Base-by-base conservation (phyloP, 2,888 invertebrate species). In the Baccha elongata region DNA sequence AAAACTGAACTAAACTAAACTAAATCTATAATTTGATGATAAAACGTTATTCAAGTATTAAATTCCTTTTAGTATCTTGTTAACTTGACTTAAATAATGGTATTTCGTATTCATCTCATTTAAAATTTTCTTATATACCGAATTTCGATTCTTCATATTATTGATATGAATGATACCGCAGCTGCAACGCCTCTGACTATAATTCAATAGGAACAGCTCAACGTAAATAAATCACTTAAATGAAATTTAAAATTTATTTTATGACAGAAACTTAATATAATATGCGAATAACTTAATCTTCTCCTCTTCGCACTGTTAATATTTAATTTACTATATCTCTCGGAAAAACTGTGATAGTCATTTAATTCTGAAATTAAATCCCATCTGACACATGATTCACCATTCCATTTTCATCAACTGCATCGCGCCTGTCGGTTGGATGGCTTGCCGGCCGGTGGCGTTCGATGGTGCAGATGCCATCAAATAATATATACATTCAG, bases 361-460 rank as follows among this genome's bases (percentile, higher is more conserved):
- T 53, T 62, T 37, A 53, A 75, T 40, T 75, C 4, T 32, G 17
- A 74, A 74, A 64, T 64, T 17, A 58, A 80, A 74, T 69, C 74
- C 68, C 58, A 69, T 40, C 26, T 64, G 74, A 74, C 50, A 69
- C 29, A 48, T 62, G 44, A 60, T 40, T 37, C 58, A 37, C 46
- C 10, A 40, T 40, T 32, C 40, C 29, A 37, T 50, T 58, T 79
- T 35, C 19, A 52, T 46, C 46, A 6, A 23, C 21, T 29, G 62
- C n/a, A n/a, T n/a, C n/a, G n/a, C n/a, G n/a, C 32, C 11, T 6
- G 29, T 6, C 19, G 7, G 53, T 37, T 13, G 53, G 35, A 10
- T n/a, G 29, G 29, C 29, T 5, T 5, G 8, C 8, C 8, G 29
- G 5, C 3, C 8, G 29, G 29, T 32, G 8, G 29, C 29, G 8